Evolutionary conservation across 2,797 vertebrate species (phyloP).

Genomic region (Gila robusta): DNA sequence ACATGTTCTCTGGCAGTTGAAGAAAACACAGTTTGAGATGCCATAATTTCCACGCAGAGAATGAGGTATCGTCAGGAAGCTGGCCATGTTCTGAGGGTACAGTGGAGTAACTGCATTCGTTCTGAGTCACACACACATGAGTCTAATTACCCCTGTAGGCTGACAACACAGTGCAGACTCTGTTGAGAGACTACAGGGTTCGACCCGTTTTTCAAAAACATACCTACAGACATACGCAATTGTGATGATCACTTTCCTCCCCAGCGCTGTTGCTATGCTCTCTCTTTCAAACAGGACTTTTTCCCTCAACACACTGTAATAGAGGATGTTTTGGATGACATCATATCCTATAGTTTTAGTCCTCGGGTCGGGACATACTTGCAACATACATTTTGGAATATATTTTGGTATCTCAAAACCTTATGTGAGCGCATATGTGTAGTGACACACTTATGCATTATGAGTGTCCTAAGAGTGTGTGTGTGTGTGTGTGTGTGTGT

Average conservation of each 20-base stretch:
- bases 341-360: slow-evolving; percentile 6
- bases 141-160: slow-evolving; percentile 77
- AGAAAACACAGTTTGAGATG: slow-evolving; percentile 81
- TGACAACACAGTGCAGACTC: slow-evolving; percentile 75
- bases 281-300: slow-evolving; percentile 20
- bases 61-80: slow-evolving; percentile 76
- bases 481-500: background rate
- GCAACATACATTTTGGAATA: background rate
- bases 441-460: background rate
- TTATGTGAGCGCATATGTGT: background rate
- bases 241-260: slow-evolving; percentile 74
- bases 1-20: slow-evolving; percentile 71
- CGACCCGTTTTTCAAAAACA: slow-evolving; percentile 77
- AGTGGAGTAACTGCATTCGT: slow-evolving; percentile 76
- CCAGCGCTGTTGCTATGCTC: slow-evolving; percentile 17
- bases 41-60: slow-evolving; percentile 77
- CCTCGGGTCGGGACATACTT: background rate
- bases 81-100: slow-evolving; percentile 73
- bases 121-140: slow-evolving; percentile 75
- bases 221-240: slow-evolving; percentile 78
- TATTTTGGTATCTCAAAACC: background rate
- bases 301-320: background rate
- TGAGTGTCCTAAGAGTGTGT: background rate
- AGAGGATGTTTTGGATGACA: slow-evolving; percentile 15
- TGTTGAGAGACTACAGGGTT: slow-evolving; percentile 77